These are phyloP conservation scores for Chymomyza caudatula DNA, from an alignment of 2,888 invertebrate species.

Conservation along the genomic window DNA sequence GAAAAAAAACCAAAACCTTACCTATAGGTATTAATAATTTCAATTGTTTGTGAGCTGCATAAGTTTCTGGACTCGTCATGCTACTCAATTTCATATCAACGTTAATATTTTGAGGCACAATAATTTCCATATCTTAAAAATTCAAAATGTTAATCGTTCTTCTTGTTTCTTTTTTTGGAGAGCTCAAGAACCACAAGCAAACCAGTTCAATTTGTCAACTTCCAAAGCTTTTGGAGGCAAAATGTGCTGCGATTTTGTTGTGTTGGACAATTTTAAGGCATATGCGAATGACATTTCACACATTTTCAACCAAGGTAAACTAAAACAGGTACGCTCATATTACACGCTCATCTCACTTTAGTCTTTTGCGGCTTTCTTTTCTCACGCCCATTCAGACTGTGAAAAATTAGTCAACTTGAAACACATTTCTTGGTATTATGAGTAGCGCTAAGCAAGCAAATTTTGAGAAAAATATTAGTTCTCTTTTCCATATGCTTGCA, in stretches of 20 bases:
- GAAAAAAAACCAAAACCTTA: slow-evolving; percentile 16
- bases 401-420: too few relatives aligned
- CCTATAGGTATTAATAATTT: slow-evolving; percentile 53
- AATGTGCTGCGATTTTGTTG: neutral
- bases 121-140: neutral
- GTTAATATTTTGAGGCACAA: neutral
- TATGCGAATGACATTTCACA: neutral
- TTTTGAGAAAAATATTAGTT: too few relatives aligned
- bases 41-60: slow-evolving; percentile 22
- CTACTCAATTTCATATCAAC: neutral
- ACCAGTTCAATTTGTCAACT: slow-evolving; percentile 30
- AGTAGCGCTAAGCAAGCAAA: too few relatives aligned
- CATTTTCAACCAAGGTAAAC: neutral
- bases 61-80: slow-evolving; percentile 1
- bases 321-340: too few relatives aligned
- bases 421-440: too few relatives aligned
- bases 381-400: too few relatives aligned
- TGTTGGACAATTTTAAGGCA: slow-evolving; percentile 7
- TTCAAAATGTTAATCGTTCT: neutral
- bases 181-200: slow-evolving; percentile 10
- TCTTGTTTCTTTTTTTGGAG: neutral
- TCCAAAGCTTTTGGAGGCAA: neutral
- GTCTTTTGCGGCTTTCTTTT: too few relatives aligned
- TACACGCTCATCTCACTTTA: too few relatives aligned
- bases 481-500: too few relatives aligned